A percentile compares a stretch with the other conserved stretches of the same genome.
These are phyloP conservation scores for Napeogenes inachia DNA, from an alignment of 2,888 invertebrate species.

Conservation along the genomic window DNA sequence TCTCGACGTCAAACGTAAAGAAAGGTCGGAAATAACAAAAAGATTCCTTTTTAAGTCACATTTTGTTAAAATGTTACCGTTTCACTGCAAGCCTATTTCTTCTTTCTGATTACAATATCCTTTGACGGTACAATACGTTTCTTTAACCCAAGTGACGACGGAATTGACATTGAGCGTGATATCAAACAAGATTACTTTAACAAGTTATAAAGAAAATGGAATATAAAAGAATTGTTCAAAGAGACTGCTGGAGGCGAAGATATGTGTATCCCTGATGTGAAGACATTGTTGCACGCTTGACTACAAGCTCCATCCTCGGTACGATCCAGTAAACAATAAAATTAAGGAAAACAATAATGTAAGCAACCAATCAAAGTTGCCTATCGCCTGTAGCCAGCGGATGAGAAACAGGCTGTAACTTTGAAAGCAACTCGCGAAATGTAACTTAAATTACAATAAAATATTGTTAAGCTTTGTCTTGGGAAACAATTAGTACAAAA, in stretches of 20 bases:
- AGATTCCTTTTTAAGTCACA: not conserved
- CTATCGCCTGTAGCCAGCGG: constrained; percentile 10
- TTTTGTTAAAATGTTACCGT: constrained; percentile 7
- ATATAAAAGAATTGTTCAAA: constrained; percentile 2
- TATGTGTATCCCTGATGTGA: not conserved
- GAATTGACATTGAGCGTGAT: constrained; percentile 14
- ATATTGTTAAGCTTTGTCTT: not conserved
- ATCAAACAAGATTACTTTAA: constrained; percentile 17
- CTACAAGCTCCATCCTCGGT: not conserved
- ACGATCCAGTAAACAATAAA: constrained; percentile 9
- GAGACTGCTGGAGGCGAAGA: constrained; percentile 7
- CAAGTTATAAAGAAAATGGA: constrained; percentile 7
- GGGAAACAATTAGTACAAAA: not conserved
- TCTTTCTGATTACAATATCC: constrained; percentile 11
- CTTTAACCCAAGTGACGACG: not conserved
- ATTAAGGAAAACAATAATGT: constrained; percentile 10
- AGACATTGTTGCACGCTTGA: not conserved
- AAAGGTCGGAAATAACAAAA: not conserved
- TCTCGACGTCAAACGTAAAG: constrained; percentile 1
- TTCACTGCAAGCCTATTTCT: not conserved
- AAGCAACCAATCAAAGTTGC: constrained; percentile 17
- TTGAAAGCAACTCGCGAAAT: not conserved
- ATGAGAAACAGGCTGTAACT: constrained; percentile 11
- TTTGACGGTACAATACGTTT: constrained; percentile 3
- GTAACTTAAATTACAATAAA: constrained; percentile 9